Base-by-base conservation (phyloP, 2,888 invertebrate species). In the Lacanobia wlatinum region DNA sequence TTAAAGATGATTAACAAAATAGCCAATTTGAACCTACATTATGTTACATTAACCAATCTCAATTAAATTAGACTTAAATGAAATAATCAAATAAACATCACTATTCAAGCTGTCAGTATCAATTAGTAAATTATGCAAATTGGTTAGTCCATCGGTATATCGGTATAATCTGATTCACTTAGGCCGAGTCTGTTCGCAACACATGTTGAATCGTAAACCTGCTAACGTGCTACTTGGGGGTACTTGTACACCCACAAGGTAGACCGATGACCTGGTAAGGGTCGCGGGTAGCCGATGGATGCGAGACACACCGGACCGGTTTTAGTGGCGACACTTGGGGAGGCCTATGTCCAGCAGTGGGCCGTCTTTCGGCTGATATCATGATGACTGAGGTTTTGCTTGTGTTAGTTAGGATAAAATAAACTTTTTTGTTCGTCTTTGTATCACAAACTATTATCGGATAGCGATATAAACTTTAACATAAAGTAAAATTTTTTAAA, bases 51-150 rank as follows among this genome's bases (percentile, higher is more conserved):
- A 59, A 18, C 10, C 18, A 23, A 50, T 40, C 12, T 48, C 40
- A 66, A 50, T 60, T 16, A 12, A 75, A 63, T 46, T 2, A 38
- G 38, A 63, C 16, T 23, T 46, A 62, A 65, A 62, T 62, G n/a
- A 58, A 56, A 67, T 62, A 52, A 65, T 70, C 55, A 48, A 76
- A 80, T 70, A 50, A 73, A 78, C 66, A 64, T 70, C 59, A 70
- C 21, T 70, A 62, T 48, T 28, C 48, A n/a, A 72, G 43, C 70
- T 62, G 70, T 65, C 67, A 73, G 34, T 72, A 77, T 58, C 86
- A 79, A 83, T 86, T 79, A 84, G 74, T 70, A 50, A 81, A 75
- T 83, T 82, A 86, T 86, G 84, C 66, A 74, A 81, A 86, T 80
- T 65, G 58, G 21, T 68, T 76, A 76, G 81, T 46, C 84, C 80